Percentiles rank a stretch among this genome's conserved stretches.
These are phyloP conservation scores for Anagrus nilaparvatae DNA, from an alignment of 1,140 invertebrate genomes.

Conservation along the genomic window DNA sequence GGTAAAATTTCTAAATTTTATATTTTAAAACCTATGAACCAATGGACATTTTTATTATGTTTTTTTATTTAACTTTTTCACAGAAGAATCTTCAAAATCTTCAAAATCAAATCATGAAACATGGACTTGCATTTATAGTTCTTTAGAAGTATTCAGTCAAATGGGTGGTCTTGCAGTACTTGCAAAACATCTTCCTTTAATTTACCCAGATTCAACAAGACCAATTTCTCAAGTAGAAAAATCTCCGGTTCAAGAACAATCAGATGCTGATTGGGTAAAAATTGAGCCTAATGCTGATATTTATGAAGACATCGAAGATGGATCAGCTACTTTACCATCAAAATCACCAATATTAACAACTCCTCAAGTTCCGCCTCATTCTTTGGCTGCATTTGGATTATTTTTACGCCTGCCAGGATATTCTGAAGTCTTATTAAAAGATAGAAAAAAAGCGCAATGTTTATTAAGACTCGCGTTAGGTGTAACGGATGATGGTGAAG, in stretches of 20 bases:
- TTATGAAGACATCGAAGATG: slow-evolving; percentile 55
- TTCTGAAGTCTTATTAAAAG: slow-evolving; percentile 74
- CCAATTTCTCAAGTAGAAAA: slow-evolving; percentile 42
- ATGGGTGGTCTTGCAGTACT: slow-evolving; percentile 79
- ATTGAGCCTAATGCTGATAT: slow-evolving; percentile 59
- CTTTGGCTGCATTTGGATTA: slow-evolving; percentile 78
- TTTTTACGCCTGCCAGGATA: slow-evolving; percentile 81
- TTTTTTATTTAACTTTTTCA: slow-evolving; percentile 5
- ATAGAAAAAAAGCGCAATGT: slow-evolving; percentile 75
- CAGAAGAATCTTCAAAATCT: slow-evolving; percentile 24
- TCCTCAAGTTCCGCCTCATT: slow-evolving; percentile 68
- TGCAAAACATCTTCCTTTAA: slow-evolving; percentile 73
- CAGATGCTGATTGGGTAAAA: slow-evolving; percentile 70
- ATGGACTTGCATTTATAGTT: slow-evolving; percentile 45
- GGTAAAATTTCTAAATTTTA: slow-evolving; percentile 18
- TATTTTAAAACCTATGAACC: background rate
- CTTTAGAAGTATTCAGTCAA: slow-evolving; percentile 73
- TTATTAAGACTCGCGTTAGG: slow-evolving; percentile 75
- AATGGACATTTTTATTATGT: background rate
- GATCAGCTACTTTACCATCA: slow-evolving; percentile 29
- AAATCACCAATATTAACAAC: slow-evolving; percentile 33
- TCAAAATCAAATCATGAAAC: slow-evolving; percentile 28
- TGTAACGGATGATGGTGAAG: slow-evolving; percentile 84
- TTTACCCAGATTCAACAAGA: slow-evolving; percentile 68
- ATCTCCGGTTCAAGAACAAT: slow-evolving; percentile 40